Base-by-base conservation (phyloP, 35 echinoderm and acorn worm species). In the Nesometra sesokonis region DNA sequence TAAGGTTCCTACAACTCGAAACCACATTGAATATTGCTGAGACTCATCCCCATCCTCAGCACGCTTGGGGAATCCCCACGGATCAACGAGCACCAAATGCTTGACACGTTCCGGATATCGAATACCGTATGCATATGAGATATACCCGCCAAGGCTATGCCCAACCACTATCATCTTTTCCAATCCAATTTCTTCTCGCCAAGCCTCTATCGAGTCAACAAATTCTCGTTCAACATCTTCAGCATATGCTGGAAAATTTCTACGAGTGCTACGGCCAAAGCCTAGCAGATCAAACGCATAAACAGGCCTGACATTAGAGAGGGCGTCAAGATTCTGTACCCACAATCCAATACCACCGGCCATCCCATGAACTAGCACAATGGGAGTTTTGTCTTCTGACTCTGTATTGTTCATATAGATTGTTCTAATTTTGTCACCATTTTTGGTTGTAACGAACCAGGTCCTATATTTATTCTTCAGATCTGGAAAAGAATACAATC, bases 161-260 rank as follows among this genome's bases (percentile, higher is more conserved):
- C 95, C 95, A 11, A 98, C 79, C 47, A 94, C 77, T 33, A 98
- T 91, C 89, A 98, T 98, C 36, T 98, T 85, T 35, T 98, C 86
- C 29, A 98, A 57, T 13, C 86, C 82, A 34, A 98, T 79, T 46
- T 87, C 47, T 77, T 93, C 91, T 57, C 95, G 86, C 95, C 95
- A 98, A 30, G 40, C 80, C 57, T 98, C 95, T 17, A 98, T 98
- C 7, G 87, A 86, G 23, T 86, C 35, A 0, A 98, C 87, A 91
- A 98, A 98, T 38, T 88, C 89, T 47, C 86, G 37, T 46, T 98
- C 95, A 4, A 92, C 95, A 32, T 78, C 76, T 76, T 94, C 92
- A 11, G 92, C 34, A 82, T 89, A 80, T 0, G 78, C 40, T 3
- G 95, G 92, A 17, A 98, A 79, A 39, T 84, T 91, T 34, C 89